A percentile compares a stretch with the other conserved stretches of the same genome.
phyloP scores from a whole-genome alignment of 2,797 vertebrate genomes.

The Anolis apletophallus region DNA sequence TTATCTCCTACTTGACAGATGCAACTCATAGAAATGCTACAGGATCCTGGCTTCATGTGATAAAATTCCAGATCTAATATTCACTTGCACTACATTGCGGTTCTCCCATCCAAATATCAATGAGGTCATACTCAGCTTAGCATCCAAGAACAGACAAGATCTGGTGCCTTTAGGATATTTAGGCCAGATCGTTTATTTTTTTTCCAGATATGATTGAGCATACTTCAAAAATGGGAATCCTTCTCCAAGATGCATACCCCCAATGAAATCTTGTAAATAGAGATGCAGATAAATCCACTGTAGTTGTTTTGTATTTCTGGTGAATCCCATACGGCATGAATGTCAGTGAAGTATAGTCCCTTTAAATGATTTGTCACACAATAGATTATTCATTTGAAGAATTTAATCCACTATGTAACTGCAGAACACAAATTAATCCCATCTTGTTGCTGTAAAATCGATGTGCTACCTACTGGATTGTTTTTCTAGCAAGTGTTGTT shows the following conservation, averaged over 20 bases:
- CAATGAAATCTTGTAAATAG: background rate
- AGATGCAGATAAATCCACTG: background rate
- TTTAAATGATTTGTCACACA: background rate
- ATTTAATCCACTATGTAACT: background rate
- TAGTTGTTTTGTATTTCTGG: background rate
- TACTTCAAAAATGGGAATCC: background rate
- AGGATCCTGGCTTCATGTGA: too few relatives aligned
- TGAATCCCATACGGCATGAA: background rate
- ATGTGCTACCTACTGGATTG: background rate
- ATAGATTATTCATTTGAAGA: background rate
- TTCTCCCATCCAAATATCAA: too few relatives aligned
- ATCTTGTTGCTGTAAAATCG: background rate
- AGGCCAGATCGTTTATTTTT: too few relatives aligned
- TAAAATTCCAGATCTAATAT: too few relatives aligned
- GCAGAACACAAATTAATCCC: background rate
- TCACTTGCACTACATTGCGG: too few relatives aligned
- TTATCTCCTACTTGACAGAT: too few relatives aligned
- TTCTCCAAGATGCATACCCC: background rate
- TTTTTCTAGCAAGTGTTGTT: constrained; percentile 29
- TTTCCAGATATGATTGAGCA: background rate
- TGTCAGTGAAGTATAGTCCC: background rate
- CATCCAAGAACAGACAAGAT: too few relatives aligned
- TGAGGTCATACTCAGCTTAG: too few relatives aligned
- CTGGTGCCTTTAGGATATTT: too few relatives aligned
- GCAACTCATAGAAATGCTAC: too few relatives aligned